Conservation (phyloP, 1,140 invertebrate species). For the Luehdorfia chinensis region DNA sequence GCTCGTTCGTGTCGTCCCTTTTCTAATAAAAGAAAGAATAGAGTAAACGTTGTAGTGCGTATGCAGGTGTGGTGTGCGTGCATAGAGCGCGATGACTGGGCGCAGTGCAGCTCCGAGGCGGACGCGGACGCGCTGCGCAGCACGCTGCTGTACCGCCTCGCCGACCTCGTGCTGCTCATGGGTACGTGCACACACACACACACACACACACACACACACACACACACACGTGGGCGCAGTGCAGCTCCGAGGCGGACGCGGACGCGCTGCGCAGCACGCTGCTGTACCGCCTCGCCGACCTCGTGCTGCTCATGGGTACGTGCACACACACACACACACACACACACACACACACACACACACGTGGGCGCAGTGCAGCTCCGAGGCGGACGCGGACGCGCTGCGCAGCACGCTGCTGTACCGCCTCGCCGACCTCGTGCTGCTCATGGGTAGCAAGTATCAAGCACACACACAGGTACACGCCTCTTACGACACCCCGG, state of each 20-base stretch:
- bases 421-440: slow-evolving; percentile 84
- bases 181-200: slow-evolving; percentile 69
- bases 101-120: slow-evolving; percentile 76
- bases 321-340: neutral
- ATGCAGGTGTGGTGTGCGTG: slow-evolving; percentile 87
- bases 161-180: slow-evolving; percentile 83
- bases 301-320: slow-evolving; percentile 83
- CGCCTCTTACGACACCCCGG: no score
- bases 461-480: neutral
- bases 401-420: slow-evolving; percentile 85
- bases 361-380: slow-evolving; percentile 78
- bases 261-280: slow-evolving; percentile 78
- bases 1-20: no score
- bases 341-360: no score
- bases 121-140: slow-evolving; percentile 72
- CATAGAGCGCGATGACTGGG: slow-evolving; percentile 85
- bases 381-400: slow-evolving; percentile 73
- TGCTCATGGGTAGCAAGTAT: slow-evolving; percentile 80
- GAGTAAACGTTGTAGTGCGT: no score
- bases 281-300: slow-evolving; percentile 88
- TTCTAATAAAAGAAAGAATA: no score
- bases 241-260: slow-evolving; percentile 77
- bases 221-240: slow-evolving; percentile 74
- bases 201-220: neutral
- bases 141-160: slow-evolving; percentile 87